phyloP scores from a whole-genome alignment of 2,797 vertebrate genomes.

The Hafferia zeledoni region DNA sequence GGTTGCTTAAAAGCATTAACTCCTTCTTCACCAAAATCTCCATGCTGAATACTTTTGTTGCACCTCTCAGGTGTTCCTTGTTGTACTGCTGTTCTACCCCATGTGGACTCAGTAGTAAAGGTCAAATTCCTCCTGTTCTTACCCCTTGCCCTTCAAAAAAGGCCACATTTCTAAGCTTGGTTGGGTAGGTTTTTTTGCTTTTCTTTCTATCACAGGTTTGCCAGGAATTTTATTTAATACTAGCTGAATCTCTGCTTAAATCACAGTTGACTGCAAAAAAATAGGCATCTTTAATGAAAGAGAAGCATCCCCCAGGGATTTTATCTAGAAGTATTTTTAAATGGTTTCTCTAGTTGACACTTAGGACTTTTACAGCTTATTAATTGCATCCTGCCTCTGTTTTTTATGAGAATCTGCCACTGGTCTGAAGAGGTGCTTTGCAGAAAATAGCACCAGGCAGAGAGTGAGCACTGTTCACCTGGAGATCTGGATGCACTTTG shows the following conservation, averaged over 20 bases:
- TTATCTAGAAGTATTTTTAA: not conserved
- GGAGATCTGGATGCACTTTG: conserved; percentile 10
- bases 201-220: not conserved
- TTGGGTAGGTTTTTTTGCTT: not conserved
- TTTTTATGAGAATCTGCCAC: conserved; percentile 25
- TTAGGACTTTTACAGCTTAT: not conserved
- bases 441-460: not conserved
- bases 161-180: not conserved
- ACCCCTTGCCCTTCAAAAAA: not conserved
- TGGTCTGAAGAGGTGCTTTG: not conserved
- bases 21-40: conserved; percentile 35
- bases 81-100: not conserved
- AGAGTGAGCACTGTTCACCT: not conserved
- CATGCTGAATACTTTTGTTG: not conserved
- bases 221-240: not conserved
- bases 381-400: not conserved
- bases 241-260: not conserved
- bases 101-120: not conserved
- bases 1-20: conserved; percentile 56
- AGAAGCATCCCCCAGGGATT: not conserved
- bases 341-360: conserved; percentile 26
- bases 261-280: not conserved
- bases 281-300: not conserved
- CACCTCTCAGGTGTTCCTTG: conserved; percentile 14
- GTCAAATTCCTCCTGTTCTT: not conserved